These are phyloP conservation scores for Nasonia longicornis DNA, from an alignment of 1,140 invertebrate species.

Conservation along the genomic window DNA sequence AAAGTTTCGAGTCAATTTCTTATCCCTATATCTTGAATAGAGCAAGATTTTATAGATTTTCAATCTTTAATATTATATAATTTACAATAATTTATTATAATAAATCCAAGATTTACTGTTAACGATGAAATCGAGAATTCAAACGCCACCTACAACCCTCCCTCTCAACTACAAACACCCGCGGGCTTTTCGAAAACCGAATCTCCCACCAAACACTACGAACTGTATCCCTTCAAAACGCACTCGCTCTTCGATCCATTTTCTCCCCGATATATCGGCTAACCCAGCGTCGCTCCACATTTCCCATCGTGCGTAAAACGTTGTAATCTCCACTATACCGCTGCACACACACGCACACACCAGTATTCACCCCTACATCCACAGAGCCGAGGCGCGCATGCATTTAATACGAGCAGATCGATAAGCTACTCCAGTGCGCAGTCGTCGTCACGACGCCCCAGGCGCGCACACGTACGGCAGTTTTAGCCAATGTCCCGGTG, in stretches of 20 bases:
- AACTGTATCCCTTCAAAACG: neutral
- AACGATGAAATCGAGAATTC: no score
- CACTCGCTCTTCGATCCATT: neutral
- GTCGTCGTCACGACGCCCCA: slow-evolving; percentile 32
- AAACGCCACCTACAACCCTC: neutral
- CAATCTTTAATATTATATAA: neutral
- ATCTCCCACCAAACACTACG: no score
- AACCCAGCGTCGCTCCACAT: neutral
- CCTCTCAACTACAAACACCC: neutral
- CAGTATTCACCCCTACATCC: neutral
- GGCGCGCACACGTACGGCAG: neutral
- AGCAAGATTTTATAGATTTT: no score
- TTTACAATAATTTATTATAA: no score
- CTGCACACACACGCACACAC: neutral
- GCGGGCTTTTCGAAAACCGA: neutral
- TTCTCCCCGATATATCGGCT: neutral
- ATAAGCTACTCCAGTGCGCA: slow-evolving; percentile 23
- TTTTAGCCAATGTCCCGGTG: neutral
- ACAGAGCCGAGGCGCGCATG: neutral
- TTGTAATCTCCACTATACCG: neutral
- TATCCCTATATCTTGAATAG: neutral
- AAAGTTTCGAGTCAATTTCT: neutral
- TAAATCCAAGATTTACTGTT: no score
- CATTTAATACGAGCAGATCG: slow-evolving; percentile 8
- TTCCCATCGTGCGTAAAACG: neutral